Conservation (phyloP, 2,113 vertebrate species). For the Nyctibius bracteatus region DNA sequence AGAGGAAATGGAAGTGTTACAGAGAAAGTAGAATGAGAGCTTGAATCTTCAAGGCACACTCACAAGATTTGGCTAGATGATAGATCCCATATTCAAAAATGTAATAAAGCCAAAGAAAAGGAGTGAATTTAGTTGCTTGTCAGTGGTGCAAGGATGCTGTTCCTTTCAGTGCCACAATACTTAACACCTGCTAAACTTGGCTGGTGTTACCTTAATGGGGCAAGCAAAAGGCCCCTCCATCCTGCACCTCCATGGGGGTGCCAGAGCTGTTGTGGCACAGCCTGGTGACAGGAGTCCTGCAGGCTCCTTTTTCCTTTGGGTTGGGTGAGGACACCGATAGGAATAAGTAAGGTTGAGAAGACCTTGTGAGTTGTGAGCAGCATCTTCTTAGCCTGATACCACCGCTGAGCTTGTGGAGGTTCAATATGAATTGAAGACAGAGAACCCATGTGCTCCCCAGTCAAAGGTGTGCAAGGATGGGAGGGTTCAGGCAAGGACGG, state of each 20-base stretch:
- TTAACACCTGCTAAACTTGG: not conserved
- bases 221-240: not conserved
- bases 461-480: not conserved
- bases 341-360: not conserved
- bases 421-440: not conserved
- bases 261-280: not conserved
- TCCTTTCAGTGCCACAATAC: not conserved
- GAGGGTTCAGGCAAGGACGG: not conserved
- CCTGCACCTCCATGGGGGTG: accelerated
- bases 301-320: not conserved
- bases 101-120: not conserved
- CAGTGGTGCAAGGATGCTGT: not conserved
- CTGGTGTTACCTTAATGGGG: not conserved
- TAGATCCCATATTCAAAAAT: not conserved
- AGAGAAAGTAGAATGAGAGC: not conserved
- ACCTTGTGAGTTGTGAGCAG: not conserved
- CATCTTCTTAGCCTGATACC: not conserved
- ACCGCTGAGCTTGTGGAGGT: not conserved
- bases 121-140: not conserved
- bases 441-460: not conserved
- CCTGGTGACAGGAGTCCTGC: not conserved
- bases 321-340: not conserved
- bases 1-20: not conserved
- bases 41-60: not conserved
- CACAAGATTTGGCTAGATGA: not conserved